A percentile compares a stretch with the other conserved stretches of the same genome.
Conservation (phyloP, 2,113 vertebrate species). For the Accipiter virgatus region DNA sequence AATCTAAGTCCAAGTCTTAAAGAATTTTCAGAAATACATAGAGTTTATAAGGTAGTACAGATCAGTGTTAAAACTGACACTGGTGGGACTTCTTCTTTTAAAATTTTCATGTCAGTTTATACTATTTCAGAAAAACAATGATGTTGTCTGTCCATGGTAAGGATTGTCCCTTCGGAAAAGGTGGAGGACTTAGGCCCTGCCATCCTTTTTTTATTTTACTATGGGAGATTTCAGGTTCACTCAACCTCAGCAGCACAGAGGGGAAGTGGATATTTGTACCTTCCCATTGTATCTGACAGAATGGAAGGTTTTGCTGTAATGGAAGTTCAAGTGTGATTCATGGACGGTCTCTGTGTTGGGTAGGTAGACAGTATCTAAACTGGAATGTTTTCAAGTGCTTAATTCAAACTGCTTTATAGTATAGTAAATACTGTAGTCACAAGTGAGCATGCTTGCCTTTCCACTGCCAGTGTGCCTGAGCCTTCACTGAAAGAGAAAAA, state of each 20-base stretch:
- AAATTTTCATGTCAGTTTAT: neutral
- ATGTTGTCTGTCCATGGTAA: neutral
- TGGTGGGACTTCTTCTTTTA: neutral
- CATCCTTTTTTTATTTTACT: neutral
- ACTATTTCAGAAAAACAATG: neutral
- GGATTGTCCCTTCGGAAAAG: neutral
- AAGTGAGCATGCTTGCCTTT: neutral
- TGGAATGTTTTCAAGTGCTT: neutral
- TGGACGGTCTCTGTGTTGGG: neutral
- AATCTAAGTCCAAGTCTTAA: neutral
- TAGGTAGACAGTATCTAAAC: neutral
- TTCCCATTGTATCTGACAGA: neutral
- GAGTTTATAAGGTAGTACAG: neutral
- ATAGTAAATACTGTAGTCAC: neutral
- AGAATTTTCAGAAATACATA: neutral
- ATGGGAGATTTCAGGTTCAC: neutral
- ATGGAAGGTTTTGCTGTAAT: neutral
- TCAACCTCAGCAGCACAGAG: neutral
- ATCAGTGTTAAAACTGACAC: neutral
- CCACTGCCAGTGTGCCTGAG: neutral
- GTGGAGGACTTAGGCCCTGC: neutral
- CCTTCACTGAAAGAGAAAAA: neutral
- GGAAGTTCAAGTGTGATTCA: neutral
- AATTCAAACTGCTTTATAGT: neutral
- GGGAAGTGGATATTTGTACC: neutral